Conservation (phyloP, 1,140 invertebrate species). For the Protaetia brevitarsis region DNA sequence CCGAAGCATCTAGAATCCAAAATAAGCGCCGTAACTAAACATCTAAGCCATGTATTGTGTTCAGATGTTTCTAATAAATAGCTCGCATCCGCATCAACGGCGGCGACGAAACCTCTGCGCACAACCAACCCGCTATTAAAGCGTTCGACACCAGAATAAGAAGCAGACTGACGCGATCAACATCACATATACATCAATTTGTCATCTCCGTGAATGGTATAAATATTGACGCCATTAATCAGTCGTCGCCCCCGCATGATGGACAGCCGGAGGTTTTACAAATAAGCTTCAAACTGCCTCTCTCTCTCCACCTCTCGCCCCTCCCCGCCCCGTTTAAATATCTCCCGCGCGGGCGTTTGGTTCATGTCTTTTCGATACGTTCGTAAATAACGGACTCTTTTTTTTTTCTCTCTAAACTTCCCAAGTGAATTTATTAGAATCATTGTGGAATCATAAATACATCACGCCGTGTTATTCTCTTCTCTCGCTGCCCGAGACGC, state of each 20-base stretch:
- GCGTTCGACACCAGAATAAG: conserved; percentile 4
- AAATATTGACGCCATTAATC: conserved; percentile 43
- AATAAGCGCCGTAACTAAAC: no score
- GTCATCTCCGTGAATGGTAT: conserved; percentile 37
- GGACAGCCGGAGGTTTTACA: conserved; percentile 42
- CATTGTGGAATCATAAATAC: conserved; percentile 27
- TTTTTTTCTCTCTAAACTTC: no score
- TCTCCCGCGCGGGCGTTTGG: conserved; percentile 27
- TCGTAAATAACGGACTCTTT: conserved; percentile 28
- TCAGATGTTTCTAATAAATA: no score
- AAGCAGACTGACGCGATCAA: conserved; percentile 19
- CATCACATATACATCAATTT: conserved; percentile 37
- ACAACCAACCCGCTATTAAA: no score
- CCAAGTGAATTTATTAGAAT: conserved; percentile 29
- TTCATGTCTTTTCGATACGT: conserved; percentile 30
- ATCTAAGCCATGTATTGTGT: no score
- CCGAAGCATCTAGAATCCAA: no score
- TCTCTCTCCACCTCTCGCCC: no score
- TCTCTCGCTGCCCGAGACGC: not conserved
- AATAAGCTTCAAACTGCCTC: conserved; percentile 37
- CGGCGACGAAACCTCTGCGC: not conserved
- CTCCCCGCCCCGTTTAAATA: conserved; percentile 32
- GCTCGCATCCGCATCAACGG: no score
- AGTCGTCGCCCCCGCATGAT: conserved; percentile 37
- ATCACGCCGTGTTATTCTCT: conserved; percentile 10